phyloP scores from a whole-genome alignment of 2,888 invertebrate species.

The Pocota personata region DNA sequence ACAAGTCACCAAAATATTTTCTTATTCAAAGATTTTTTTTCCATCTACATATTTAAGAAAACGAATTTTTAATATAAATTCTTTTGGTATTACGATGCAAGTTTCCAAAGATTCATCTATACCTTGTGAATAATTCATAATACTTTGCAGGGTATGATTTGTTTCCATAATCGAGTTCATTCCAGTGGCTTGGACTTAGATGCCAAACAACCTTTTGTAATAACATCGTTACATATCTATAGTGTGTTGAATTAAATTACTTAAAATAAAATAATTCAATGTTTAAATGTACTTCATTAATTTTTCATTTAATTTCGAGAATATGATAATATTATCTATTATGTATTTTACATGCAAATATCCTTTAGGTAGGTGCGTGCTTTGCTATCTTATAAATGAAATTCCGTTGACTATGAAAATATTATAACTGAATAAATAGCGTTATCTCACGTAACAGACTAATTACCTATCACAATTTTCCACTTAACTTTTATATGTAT shows the following conservation, averaged over 20 bases:
- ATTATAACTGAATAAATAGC: neutral
- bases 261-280: neutral
- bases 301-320: neutral
- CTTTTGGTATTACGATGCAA: neutral
- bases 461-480: neutral
- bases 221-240: neutral
- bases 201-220: neutral
- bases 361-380: neutral
- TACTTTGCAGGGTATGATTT: neutral
- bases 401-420: neutral
- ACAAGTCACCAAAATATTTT: neutral
- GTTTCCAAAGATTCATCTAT: neutral
- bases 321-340: neutral
- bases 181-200: neutral
- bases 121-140: neutral
- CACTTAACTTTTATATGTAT: neutral
- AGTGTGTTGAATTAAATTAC: neutral
- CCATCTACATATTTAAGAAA: neutral
- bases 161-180: conserved; percentile 22
- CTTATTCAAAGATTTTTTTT: neutral
- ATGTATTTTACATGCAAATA: neutral
- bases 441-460: neutral
- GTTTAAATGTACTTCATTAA: neutral
- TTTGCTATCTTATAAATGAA: neutral
- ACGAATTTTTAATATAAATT: neutral